These are phyloP conservation scores for Oxytorus armatus DNA, from an alignment of 2,888 invertebrate genomes.

Conservation along the genomic window DNA sequence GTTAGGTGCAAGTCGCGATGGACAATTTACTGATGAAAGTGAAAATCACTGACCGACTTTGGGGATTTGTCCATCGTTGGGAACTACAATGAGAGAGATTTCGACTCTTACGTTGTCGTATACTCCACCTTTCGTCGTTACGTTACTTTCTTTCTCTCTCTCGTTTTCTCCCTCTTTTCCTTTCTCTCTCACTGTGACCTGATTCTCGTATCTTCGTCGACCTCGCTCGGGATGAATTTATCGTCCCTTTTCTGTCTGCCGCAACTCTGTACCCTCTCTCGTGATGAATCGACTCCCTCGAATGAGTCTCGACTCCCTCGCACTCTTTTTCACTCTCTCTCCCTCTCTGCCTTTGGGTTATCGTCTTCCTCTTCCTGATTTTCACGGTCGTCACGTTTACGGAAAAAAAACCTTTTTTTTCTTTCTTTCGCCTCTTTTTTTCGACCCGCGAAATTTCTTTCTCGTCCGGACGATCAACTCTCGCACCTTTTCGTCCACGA, in stretches of 20 bases:
- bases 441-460: slow-evolving; percentile 13
- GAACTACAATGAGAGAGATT: slow-evolving; percentile 20
- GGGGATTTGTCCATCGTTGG: slow-evolving; percentile 54
- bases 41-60: slow-evolving; percentile 64
- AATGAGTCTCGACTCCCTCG: slow-evolving; percentile 61
- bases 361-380: slow-evolving; percentile 34
- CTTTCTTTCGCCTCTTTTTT: slow-evolving; percentile 11
- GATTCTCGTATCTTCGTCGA: slow-evolving; percentile 64
- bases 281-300: slow-evolving; percentile 64
- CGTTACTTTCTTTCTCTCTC: slow-evolving; percentile 18
- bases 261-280: slow-evolving; percentile 44
- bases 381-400: slow-evolving; percentile 30
- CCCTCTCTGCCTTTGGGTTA: slow-evolving; percentile 9
- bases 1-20: slow-evolving; percentile 29
- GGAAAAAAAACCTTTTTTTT: slow-evolving; percentile 14
- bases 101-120: slow-evolving; percentile 45
- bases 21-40: slow-evolving; percentile 49
- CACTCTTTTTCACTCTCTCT: not conserved
- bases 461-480: slow-evolving; percentile 16
- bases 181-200: slow-evolving; percentile 47
- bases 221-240: slow-evolving; percentile 66
- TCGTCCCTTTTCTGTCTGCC: slow-evolving; percentile 58
- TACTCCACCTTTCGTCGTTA: slow-evolving; percentile 41
- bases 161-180: not conserved
- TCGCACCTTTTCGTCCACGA: slow-evolving; percentile 3